phyloP scores from a whole-genome alignment of 2,888 invertebrate genomes.

The Conistra vaccinii region DNA sequence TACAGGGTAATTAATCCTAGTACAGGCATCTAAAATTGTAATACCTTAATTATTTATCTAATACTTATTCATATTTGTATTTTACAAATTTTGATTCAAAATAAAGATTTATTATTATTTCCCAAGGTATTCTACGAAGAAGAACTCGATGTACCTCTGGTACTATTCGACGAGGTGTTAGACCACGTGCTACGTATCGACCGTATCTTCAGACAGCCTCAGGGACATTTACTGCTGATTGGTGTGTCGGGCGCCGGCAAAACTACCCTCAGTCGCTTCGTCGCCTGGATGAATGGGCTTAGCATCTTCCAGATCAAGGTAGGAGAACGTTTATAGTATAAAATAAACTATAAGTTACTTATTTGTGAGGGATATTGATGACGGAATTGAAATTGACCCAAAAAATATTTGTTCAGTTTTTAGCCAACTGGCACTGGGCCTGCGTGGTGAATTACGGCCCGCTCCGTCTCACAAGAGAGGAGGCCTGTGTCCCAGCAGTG shows the following conservation, averaged over 20 bases:
- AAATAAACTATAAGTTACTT: background rate
- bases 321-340: background rate
- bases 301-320: conserved; percentile 99
- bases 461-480: too few species aligned
- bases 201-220: conserved; percentile 99
- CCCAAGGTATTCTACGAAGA: conserved; percentile 98
- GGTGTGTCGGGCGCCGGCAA: conserved; percentile 99
- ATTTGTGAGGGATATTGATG: background rate
- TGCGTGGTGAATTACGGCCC: background rate
- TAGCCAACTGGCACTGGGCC: background rate
- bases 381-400: background rate
- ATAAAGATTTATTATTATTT: background rate
- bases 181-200: conserved; percentile 99
- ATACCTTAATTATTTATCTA: background rate
- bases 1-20: too few species aligned
- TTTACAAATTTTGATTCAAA: background rate
- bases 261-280: conserved; percentile 99
- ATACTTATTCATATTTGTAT: background rate
- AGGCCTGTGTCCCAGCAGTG: background rate
- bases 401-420: background rate
- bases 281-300: conserved; percentile 99
- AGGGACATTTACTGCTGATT: conserved; percentile 99
- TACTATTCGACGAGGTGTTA: conserved; percentile 99
- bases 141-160: conserved; percentile 99
- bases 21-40: background rate